Evolutionary conservation across 2,797 vertebrate genomes (phyloP), one percentile per base, ranked within the genome.

Genomic region (Esox lucius): DNA sequence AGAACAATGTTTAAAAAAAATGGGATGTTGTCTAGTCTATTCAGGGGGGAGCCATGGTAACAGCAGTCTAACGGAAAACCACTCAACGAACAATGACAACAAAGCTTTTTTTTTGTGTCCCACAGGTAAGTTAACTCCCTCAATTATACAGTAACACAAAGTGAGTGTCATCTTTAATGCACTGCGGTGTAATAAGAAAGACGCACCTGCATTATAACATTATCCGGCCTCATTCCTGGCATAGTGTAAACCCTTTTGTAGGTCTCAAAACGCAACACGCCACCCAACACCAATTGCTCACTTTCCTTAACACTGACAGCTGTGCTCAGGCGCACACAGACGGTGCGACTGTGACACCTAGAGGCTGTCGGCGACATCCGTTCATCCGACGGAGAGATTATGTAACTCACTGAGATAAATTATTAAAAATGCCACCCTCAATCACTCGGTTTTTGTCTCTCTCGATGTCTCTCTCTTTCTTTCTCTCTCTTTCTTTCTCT

Each of bases 21-120:
- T 22, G n/a, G 7, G 8, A 59, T 12, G 8, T 22, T 22, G 56
- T 59, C 7, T 12, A 22, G 56, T 22, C 22, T 56, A 16, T 59
- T 59, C n/a, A 59, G 56, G 56, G 56, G 56, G 56, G 56, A 24
- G 56, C n/a, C 56, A 59, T 24, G 56, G 56, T 12, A 59, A 59
- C 51, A 59, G 56, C 56, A 22, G 56, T 1, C 56, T 22, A 24
- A 59, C 56, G 22, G 56, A 11, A 59, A 16, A 59, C n/a, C 56
- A 22, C 56, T 59, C 56, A 22, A n/a, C n/a, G 22, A 59, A 24
- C 56, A 59, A 59, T 24, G 56, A 59, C 56, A 59, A 22, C 8
- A 24, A 8, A 19, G 19, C 49, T n/a, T 56, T 56, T 56, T 35
- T 7, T 8, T 5, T 56, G 53, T n/a, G n/a, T 56, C 19, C 53